phyloP scores from a whole-genome alignment of 2,797 vertebrate species.

The Alcedo quadribrachys region DNA sequence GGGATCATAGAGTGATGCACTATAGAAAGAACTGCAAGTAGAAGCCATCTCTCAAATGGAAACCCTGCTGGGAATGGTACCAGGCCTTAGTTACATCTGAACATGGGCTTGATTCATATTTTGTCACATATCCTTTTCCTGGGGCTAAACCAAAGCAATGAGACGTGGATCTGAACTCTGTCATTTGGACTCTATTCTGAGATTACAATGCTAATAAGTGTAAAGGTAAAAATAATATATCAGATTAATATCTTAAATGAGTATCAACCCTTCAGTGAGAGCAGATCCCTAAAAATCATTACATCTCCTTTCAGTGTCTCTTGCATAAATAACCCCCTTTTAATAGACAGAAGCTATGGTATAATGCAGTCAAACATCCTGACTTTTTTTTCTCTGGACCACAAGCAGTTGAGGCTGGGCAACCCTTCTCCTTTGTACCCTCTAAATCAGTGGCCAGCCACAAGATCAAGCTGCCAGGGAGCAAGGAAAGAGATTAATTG shows the following conservation, averaged over 20 bases:
- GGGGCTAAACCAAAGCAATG: background rate
- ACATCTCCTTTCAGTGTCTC: background rate
- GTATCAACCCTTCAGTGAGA: background rate
- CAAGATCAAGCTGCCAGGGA: background rate
- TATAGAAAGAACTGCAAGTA: background rate
- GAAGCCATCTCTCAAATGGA: background rate
- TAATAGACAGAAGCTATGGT: background rate
- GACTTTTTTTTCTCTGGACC: background rate
- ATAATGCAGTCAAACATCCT: background rate
- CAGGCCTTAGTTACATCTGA: background rate
- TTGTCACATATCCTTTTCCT: background rate
- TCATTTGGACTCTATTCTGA: background rate
- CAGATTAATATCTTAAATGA: background rate
- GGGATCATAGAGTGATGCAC: background rate
- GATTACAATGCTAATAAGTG: background rate
- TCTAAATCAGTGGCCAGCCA: background rate
- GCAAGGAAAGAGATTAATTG: background rate
- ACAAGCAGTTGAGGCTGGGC: background rate
- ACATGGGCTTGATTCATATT: background rate
- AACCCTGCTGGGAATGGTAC: background rate
- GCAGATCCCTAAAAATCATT: background rate
- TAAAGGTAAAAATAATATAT: background rate
- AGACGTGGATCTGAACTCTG: background rate
- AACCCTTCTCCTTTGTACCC: background rate
- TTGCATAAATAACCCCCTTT: background rate